These are phyloP conservation scores for Aptenodytes patagonicus DNA, from an alignment of 2,113 vertebrate species.

Conservation along the genomic window DNA sequence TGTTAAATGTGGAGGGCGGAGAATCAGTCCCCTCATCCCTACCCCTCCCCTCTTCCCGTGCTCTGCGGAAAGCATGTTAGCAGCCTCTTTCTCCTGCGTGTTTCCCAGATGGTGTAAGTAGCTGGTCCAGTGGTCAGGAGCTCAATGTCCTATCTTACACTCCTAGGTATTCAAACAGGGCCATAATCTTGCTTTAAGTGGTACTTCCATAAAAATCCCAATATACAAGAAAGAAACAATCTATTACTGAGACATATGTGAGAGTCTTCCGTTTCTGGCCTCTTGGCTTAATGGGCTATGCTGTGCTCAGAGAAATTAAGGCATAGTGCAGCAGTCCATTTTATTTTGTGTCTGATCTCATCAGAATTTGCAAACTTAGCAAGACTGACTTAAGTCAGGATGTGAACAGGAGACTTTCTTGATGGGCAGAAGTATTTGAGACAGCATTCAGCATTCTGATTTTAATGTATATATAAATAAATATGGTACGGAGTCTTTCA, in stretches of 20 bases:
- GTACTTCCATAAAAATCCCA: background rate
- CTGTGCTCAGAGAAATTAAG: background rate
- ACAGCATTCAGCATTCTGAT: background rate
- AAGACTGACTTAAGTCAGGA: background rate
- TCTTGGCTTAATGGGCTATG: background rate
- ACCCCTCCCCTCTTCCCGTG: background rate
- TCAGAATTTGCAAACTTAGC: background rate
- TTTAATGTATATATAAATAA: background rate
- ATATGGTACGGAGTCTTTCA: background rate
- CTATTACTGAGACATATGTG: rapidly evolving
- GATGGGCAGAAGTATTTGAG: background rate
- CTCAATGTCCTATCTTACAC: background rate
- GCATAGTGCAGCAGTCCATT: background rate
- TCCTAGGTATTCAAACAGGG: background rate
- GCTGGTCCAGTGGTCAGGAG: background rate
- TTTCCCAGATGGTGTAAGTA: background rate
- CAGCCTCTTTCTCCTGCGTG: background rate
- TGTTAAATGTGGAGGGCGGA: background rate
- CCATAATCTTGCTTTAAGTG: background rate
- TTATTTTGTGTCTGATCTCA: background rate
- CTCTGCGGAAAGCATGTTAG: background rate
- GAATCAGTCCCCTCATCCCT: too few species aligned
- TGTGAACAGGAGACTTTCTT: background rate
- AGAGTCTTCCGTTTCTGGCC: background rate
- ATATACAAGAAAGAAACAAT: background rate